These are phyloP conservation scores for Lagopus leucura DNA, from an alignment of 2,113 vertebrate species.

Conservation along the genomic window DNA sequence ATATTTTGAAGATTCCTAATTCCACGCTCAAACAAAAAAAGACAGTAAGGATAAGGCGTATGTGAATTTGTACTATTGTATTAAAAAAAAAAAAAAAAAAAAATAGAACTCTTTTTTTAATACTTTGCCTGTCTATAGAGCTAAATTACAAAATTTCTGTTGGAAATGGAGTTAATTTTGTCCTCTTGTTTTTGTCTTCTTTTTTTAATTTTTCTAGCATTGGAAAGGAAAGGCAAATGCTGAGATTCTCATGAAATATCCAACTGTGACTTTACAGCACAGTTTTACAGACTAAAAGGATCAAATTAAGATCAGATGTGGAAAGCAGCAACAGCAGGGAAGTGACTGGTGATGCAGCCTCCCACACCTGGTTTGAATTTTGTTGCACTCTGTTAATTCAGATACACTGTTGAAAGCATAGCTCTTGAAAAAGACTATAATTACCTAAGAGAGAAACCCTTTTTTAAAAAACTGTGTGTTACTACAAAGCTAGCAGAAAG, in stretches of 20 bases:
- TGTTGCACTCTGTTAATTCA: neutral
- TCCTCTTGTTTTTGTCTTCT: neutral
- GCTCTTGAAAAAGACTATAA: neutral
- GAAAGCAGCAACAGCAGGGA: neutral
- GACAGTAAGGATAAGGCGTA: neutral
- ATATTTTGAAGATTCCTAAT: neutral
- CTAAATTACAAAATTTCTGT: neutral
- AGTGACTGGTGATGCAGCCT: neutral
- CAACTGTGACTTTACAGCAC: neutral
- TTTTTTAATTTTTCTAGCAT: neutral
- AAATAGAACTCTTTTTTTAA: neutral
- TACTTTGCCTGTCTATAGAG: neutral
- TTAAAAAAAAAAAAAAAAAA: no score
- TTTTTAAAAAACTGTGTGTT: neutral
- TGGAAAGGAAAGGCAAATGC: neutral
- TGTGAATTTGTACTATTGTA: neutral
- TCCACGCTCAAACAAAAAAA: neutral
- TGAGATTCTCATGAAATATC: neutral
- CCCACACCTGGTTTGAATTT: constrained; percentile 58
- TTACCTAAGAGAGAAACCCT: neutral
- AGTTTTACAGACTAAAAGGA: neutral
- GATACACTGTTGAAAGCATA: neutral
- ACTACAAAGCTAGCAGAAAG: neutral
- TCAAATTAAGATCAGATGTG: constrained; percentile 43
- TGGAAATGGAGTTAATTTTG: neutral